phyloP scores from a whole-genome alignment of 2,797 vertebrate species.

The Selene dorsalis region DNA sequence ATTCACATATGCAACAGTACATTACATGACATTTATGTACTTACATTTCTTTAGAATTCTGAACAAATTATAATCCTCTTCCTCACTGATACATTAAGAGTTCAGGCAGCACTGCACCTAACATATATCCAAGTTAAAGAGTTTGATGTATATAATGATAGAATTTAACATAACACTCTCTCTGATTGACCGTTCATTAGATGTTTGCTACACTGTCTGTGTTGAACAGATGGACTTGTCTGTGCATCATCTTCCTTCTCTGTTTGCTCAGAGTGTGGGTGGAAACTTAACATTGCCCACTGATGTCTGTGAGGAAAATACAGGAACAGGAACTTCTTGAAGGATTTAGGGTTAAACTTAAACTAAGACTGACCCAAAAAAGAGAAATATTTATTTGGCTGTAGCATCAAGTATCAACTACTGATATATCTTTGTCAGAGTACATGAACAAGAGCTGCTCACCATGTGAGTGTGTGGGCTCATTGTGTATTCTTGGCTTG shows the following conservation, averaged over 20 bases:
- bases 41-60: too few relatives aligned
- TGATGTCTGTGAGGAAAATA: slow-evolving; percentile 12
- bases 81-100: slow-evolving; percentile 33
- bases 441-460: slow-evolving; percentile 35
- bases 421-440: slow-evolving; percentile 9
- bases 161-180: too few relatives aligned
- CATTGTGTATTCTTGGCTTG: slow-evolving; percentile 34
- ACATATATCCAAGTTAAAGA: slow-evolving; percentile 41
- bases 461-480: slow-evolving; percentile 55
- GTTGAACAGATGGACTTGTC: slow-evolving; percentile 20
- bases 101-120: slow-evolving; percentile 48
- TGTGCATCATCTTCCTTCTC: background rate
- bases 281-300: background rate
- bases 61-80: too few relatives aligned
- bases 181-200: background rate
- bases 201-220: background rate
- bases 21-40: too few relatives aligned
- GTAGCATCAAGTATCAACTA: background rate
- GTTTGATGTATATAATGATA: background rate
- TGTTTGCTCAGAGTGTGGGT: background rate
- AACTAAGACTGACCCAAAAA: too few relatives aligned
- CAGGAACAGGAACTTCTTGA: background rate
- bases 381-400: background rate
- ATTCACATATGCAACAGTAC: too few relatives aligned
- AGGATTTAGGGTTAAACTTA: background rate